Conservation (phyloP, 2,888 invertebrate genomes). For the Allygus modestus region DNA sequence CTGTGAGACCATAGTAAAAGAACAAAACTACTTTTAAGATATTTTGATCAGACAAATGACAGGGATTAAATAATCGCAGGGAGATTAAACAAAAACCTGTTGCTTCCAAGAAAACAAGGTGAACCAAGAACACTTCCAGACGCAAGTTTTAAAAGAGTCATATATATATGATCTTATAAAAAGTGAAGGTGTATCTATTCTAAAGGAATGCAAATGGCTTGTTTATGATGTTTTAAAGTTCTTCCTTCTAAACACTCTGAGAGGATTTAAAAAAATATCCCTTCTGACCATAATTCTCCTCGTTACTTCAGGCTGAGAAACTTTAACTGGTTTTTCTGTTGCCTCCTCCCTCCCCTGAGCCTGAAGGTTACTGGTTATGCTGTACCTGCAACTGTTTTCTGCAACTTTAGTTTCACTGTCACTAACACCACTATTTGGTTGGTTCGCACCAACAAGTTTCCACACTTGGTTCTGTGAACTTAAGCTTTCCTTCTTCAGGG, state of each 20-base stretch:
- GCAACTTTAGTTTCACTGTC: neutral
- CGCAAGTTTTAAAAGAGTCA: too few relatives aligned
- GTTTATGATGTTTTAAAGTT: conserved; percentile 27
- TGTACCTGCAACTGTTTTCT: neutral
- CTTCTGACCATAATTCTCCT: conserved; percentile 46
- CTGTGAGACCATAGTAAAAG: too few relatives aligned
- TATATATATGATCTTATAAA: too few relatives aligned
- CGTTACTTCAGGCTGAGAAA: neutral
- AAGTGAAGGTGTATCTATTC: too few relatives aligned
- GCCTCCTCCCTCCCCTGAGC: neutral
- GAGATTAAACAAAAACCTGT: too few relatives aligned
- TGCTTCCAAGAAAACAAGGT: too few relatives aligned
- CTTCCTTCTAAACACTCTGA: conserved; percentile 35
- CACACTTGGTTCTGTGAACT: neutral
- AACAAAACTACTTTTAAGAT: too few relatives aligned
- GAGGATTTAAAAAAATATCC: conserved; percentile 35
- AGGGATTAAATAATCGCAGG: too few relatives aligned
- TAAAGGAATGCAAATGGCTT: too few relatives aligned
- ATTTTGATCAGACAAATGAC: too few relatives aligned
- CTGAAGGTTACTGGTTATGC: neutral
- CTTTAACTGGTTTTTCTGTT: neutral
- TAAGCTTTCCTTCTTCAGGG: neutral
- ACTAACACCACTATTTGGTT: neutral
- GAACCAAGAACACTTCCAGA: too few relatives aligned
- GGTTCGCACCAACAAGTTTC: neutral